These are phyloP conservation scores for Natator depressus DNA, from an alignment of 2,113 vertebrate genomes.

Conservation along the genomic window DNA sequence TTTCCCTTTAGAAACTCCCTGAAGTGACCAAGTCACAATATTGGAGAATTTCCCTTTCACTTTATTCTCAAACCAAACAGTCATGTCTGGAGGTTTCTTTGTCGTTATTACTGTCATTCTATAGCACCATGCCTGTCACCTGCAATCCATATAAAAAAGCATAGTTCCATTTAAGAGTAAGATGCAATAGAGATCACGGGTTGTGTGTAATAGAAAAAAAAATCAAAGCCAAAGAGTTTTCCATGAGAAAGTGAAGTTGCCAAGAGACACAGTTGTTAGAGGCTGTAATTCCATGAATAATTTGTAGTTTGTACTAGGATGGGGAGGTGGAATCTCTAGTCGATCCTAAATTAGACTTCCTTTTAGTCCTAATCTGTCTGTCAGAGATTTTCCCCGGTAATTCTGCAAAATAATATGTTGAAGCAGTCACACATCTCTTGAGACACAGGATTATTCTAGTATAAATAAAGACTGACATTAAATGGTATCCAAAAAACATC, in stretches of 20 bases:
- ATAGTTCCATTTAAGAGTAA: not conserved
- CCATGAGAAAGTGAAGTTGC: not conserved
- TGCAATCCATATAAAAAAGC: not conserved
- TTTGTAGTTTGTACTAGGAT: not conserved
- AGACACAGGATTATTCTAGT: fast-evolving
- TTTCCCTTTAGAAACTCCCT: not conserved
- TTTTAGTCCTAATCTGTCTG: not conserved
- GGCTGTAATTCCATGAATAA: not conserved
- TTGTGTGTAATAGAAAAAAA: not conserved
- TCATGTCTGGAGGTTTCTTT: not conserved
- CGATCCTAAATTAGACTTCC: not conserved
- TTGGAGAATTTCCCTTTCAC: not conserved
- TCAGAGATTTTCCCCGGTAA: not conserved
- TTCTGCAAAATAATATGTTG: not conserved
- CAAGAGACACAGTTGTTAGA: not conserved
- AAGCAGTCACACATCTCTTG: not conserved
- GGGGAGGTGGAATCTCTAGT: not conserved
- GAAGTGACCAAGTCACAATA: not conserved
- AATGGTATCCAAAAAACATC: not conserved
- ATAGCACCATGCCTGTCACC: no score
- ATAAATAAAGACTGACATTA: not conserved
- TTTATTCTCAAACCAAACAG: not conserved
- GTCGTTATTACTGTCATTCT: not conserved
- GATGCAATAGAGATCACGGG: not conserved
- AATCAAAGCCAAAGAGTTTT: not conserved